These are phyloP conservation scores for Spinibarbus caldwelli DNA, from an alignment of 2,797 vertebrate species.

Conservation along the genomic window DNA sequence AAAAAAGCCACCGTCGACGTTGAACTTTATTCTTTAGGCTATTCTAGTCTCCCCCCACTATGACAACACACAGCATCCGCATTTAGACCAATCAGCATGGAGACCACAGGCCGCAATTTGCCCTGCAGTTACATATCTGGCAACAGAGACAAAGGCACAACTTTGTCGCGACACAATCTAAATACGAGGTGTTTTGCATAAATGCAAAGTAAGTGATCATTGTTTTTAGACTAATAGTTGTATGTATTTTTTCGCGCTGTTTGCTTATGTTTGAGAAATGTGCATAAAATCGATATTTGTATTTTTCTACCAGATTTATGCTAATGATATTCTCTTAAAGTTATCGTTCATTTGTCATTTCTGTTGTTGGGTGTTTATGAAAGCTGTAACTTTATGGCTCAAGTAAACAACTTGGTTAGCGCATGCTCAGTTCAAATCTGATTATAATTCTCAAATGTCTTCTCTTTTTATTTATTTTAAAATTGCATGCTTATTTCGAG, in stretches of 20 bases:
- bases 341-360: neutral
- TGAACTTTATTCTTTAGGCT: neutral
- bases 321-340: neutral
- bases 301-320: neutral
- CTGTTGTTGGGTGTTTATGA: neutral
- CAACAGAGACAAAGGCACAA: neutral
- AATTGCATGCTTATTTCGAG: neutral
- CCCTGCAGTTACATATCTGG: neutral
- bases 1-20: neutral
- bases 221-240: too few species aligned
- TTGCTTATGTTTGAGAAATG: neutral
- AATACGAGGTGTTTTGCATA: too few species aligned
- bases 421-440: constrained; percentile 4
- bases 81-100: neutral
- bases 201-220: neutral
- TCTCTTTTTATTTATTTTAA: neutral
- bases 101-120: neutral
- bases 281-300: neutral
- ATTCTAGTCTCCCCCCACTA: neutral
- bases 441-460: neutral
- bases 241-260: neutral
- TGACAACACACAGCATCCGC: neutral
- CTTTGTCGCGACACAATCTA: too few species aligned
- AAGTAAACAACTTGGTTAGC: constrained; percentile 2
- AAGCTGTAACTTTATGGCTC: neutral